Base-by-base conservation (phyloP, 2,888 invertebrate genomes). In the Luperina testacea region DNA sequence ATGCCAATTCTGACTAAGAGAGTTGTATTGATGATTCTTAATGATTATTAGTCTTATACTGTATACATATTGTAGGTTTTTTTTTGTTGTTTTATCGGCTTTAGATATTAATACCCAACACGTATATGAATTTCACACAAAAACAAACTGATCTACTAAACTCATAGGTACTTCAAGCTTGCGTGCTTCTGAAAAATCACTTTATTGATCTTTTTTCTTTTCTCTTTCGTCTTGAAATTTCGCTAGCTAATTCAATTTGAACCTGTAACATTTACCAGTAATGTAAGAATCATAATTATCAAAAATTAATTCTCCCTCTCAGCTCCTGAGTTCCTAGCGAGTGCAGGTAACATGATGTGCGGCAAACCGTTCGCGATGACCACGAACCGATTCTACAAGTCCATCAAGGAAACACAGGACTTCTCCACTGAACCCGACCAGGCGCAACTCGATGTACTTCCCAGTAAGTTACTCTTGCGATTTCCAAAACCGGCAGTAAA, bases 271-370 rank as follows among this genome's bases (percentile, higher is more conserved):
- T n/a, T n/a, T 9, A 27, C 45, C 45, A 27, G 20, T 27, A 24
- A 13, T 32, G 4, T 48, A 61, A 70, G 15, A 57, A 24, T 17
- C 2, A 27, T 9, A 57, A 57, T 15, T 32, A 27, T 42, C 38
- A 32, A 13, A 17, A 70, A 24, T n/a, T 9, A 78, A 15, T 68
- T 73, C 2, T 63, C 48, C 20, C 8, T 82, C 84, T 0, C 90
- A 97, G 97, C 95, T 24, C 86, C 95, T 0, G 92, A 94, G 20
- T 97, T 97, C 88, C 94, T 98, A 77, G 94, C 97, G 0, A 97
- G 97, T 70, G 96, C 97, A 0, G 98, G 98, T 17, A 95, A 95
- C 76, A 93, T 98, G 93, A 82, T 98, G 48, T 98, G 98, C 81
- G 98, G 98, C 0, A 97, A 96, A 85, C 97, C 97, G 0, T 97